Evolutionary conservation across 2,888 invertebrate genomes (phyloP), one percentile per base, ranked within the genome.

Genomic region (Philereme vetulata): DNA sequence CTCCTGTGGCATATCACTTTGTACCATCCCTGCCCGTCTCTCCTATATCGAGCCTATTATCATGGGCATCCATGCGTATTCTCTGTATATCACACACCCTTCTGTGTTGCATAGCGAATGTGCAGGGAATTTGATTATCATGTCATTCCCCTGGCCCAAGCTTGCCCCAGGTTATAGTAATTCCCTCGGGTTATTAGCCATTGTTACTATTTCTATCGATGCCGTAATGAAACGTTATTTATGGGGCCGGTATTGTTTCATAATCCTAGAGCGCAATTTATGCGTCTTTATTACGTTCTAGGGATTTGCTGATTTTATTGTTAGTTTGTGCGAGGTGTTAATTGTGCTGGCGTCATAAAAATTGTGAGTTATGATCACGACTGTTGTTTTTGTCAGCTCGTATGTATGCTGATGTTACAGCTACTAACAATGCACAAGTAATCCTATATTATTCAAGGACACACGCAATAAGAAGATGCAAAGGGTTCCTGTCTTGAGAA

Each of bases 111-210:
- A 66, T 70, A 72, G 67, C 85, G 84, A 81, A 82, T 86, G 85
- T 77, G 80, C 75, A 74, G 75, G 73, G 75, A 64, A 88, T 87
- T 88, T 82, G 87, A 88, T 88, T 85, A 88, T 49, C 51, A 48
- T 80, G 80, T 82, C 84, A 84, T 85, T 82, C 75, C 72, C 68
- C 68, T 65, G 62, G 55, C 56, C 72, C 38, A n/a, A 8, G n/a
- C 44, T 44, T 33, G 66, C 73, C 74, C 68, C 67, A 63, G 65
- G 75, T 71, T 65, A 63, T 60, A 59, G 56, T 50, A 44, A 45
- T 43, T 48, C 58, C 62, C 64, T 55, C 6, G 38, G 55, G 62
- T 58, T 60, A 69, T 71, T 66, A 64, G 64, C 77, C 65, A 79
- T 81, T 80, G 80, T 78, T 72, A 62, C 67, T 70, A 74, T 70